Percentiles rank a stretch among this genome's conserved stretches.
These are phyloP conservation scores for Polydrusus cervinus DNA, from an alignment of 2,888 invertebrate genomes.

Conservation along the genomic window DNA sequence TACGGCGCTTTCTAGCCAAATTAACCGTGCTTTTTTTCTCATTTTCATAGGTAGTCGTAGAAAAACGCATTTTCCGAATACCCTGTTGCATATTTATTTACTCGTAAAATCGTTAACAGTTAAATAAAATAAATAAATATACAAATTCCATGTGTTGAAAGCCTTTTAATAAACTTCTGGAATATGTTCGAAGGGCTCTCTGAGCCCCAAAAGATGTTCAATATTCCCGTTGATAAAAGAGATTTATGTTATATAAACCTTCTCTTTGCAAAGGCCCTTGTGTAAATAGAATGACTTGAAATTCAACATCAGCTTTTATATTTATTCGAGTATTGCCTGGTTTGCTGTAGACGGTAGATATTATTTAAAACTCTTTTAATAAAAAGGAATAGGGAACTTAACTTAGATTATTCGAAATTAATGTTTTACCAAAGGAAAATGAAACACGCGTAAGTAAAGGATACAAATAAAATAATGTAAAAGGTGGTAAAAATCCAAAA, in stretches of 20 bases:
- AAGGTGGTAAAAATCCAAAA: too few relatives aligned
- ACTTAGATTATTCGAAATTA: neutral
- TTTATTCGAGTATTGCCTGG: constrained; percentile 1
- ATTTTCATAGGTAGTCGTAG: too few relatives aligned
- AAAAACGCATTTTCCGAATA: too few relatives aligned
- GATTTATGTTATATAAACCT: constrained; percentile 29
- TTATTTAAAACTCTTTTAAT: neutral
- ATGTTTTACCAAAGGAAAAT: too few relatives aligned
- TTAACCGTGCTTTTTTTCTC: too few relatives aligned
- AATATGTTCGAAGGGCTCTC: neutral
- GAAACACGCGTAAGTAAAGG: too few relatives aligned
- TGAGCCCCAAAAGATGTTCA: constrained; percentile 13
- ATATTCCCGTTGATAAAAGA: constrained; percentile 20
- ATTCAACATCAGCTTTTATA: constrained; percentile 4
- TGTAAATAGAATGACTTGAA: constrained; percentile 19
- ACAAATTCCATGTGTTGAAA: neutral
- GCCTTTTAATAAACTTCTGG: neutral
- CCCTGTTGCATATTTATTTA: too few relatives aligned
- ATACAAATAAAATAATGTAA: too few relatives aligned
- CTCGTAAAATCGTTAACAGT: too few relatives aligned
- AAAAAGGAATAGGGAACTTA: neutral
- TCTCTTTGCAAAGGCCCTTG: neutral
- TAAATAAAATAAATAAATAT: neutral
- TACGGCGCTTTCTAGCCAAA: too few relatives aligned
- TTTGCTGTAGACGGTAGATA: neutral